These are phyloP conservation scores for Gopherus evgoodei DNA, from an alignment of 2,113 vertebrate genomes.

Conservation along the genomic window DNA sequence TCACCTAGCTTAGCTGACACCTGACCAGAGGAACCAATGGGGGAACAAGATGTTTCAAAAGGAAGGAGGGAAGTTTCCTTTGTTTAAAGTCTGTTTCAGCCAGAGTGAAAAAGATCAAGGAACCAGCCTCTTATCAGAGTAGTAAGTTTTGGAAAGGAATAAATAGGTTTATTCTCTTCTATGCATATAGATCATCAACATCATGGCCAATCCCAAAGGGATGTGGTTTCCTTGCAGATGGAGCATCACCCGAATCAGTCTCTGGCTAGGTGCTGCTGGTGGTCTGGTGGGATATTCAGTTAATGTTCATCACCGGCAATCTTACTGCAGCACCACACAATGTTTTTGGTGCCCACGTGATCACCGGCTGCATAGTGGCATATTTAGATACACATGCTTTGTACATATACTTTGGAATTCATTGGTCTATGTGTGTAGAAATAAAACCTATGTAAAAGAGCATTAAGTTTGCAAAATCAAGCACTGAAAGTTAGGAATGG, in stretches of 20 bases:
- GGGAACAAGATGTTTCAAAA: too few species aligned
- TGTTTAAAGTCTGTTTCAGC: too few species aligned
- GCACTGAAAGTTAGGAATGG: background rate
- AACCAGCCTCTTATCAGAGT: too few species aligned
- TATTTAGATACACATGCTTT: background rate
- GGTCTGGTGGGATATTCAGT: background rate
- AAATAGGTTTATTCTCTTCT: too few species aligned
- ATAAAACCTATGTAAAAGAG: background rate
- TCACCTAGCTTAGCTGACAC: too few species aligned
- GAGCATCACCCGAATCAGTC: background rate
- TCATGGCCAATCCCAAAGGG: background rate
- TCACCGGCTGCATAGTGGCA: background rate
- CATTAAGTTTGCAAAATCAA: background rate
- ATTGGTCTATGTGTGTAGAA: fast-evolving
- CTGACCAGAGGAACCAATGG: too few species aligned
- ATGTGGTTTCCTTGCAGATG: background rate
- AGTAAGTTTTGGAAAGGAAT: too few species aligned
- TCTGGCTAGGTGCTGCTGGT: background rate
- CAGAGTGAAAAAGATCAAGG: too few species aligned
- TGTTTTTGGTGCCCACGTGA: background rate
- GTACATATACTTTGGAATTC: background rate
- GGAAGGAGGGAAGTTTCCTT: too few species aligned
- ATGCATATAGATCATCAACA: background rate
- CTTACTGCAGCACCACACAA: background rate
- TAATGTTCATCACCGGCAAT: background rate